Evolutionary conservation across 2,888 invertebrate species (phyloP), one percentile per base, ranked within the genome.

Genomic region (Diarsia mendica): DNA sequence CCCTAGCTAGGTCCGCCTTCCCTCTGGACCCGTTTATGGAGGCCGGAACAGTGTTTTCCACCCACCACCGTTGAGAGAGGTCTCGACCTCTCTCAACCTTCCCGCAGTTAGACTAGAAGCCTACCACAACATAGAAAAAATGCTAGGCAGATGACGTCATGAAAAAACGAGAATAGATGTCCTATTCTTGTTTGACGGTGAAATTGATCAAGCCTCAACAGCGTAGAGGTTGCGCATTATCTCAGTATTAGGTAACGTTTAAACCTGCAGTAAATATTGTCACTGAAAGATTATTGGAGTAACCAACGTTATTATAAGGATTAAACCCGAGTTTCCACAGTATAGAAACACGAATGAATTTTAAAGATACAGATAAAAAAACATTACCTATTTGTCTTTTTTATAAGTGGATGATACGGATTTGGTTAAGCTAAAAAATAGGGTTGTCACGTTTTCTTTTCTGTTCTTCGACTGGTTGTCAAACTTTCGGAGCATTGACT

Each of bases 331-430:
- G 28, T 76, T 61, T 67, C 28, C 18, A 61, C 28, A 46, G 33
- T 11, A 53, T 15, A 61, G 5, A 10, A 28, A 75, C 0, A 28
- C 46, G 61, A 61, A 33, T 51, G 6, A n/a, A 39, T 33, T 48
- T 46, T 67, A 15, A 51, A 15, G 49, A 20, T 20, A 23, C 20
- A n/a, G 61, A 39, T 39, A 39, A 28, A 63, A 61, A 55, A 55
- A 5, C 28, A 55, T 77, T n/a, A n/a, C n/a, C n/a, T 55, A 49
- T 77, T 63, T 77, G 44, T 28, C 11, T 11, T 20, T 46, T 61
- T 53, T 53, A 67, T 39, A 55, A 20, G 2, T 51, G 48, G 48
- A 65, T 58, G n/a, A 28, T 13, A 15, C 48, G 20, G 75, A 75
- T 76, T 76, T 76, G 33, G 60, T 33, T 20, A 39, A 46, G 18